These are phyloP conservation scores for Drosophila punjabiensis DNA, from an alignment of 1,140 invertebrate genomes.

Conservation along the genomic window DNA sequence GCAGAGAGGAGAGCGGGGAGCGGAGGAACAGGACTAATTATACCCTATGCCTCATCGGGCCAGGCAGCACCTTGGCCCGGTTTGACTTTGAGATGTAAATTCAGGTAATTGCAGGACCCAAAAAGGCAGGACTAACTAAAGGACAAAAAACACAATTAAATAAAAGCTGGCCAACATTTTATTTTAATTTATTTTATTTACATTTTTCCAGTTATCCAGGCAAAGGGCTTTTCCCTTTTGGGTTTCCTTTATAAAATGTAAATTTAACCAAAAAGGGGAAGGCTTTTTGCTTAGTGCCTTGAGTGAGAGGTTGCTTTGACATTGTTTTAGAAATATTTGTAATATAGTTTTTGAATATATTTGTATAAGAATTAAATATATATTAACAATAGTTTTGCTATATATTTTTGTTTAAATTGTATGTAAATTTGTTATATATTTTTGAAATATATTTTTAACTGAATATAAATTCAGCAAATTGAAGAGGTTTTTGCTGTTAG, in stretches of 20 bases:
- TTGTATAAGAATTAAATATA: neutral
- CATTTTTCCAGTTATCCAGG: neutral
- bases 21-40: constrained; percentile 57
- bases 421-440: too few species aligned
- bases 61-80: constrained; percentile 18
- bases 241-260: constrained; percentile 4
- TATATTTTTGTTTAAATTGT: too few species aligned
- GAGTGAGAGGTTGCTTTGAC: neutral
- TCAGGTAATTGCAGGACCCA: constrained; percentile 16
- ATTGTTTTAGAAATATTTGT: neutral
- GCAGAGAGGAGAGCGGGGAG: too few species aligned
- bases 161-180: constrained; percentile 23
- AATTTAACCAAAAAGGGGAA: neutral
- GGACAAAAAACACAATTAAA: constrained; percentile 26
- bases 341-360: neutral
- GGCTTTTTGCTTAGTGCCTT: neutral
- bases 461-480: too few species aligned
- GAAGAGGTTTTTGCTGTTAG: too few species aligned
- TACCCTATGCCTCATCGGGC: constrained; percentile 65
- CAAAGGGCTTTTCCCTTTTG: too few species aligned
- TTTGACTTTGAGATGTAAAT: constrained; percentile 67
- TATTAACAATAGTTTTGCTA: too few species aligned
- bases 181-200: constrained; percentile 9
- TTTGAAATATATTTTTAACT: too few species aligned
- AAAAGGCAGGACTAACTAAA: constrained; percentile 29